Conservation (phyloP, 64 coral and sea anemone genomes). For the Acropora tenuis region DNA sequence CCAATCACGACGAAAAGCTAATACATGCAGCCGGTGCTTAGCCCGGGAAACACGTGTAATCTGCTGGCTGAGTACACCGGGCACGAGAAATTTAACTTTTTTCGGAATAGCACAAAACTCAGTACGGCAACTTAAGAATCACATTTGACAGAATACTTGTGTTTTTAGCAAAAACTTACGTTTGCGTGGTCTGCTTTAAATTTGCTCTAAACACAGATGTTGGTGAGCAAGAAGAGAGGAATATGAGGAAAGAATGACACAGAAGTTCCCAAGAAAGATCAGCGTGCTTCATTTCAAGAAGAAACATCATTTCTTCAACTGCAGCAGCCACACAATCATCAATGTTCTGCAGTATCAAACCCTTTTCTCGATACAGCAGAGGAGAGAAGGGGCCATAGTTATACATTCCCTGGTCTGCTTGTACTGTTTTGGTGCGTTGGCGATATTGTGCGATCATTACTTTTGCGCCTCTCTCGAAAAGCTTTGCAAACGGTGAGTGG, state of each 20-base stretch:
- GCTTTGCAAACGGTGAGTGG: constrained; percentile 85
- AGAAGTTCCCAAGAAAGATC: constrained; percentile 60
- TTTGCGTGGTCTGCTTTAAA: background rate
- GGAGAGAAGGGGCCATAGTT: constrained; percentile 79
- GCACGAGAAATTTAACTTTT: too few species aligned
- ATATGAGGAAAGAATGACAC: constrained; percentile 19
- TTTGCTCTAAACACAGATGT: constrained; percentile 5
- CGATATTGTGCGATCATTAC: constrained; percentile 92
- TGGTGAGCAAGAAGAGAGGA: background rate
- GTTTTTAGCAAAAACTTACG: background rate
- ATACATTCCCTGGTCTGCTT: constrained; percentile 87
- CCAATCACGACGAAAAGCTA: too few species aligned
- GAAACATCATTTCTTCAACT: constrained; percentile 75
- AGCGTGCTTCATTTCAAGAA: constrained; percentile 61
- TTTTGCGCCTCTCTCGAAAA: constrained; percentile 98
- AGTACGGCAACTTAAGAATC: too few species aligned
- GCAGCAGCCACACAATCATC: constrained; percentile 75
- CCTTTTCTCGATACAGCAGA: constrained; percentile 83
- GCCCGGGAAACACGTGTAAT: too few species aligned
- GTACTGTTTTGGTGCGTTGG: constrained; percentile 86
- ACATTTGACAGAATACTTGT: background rate
- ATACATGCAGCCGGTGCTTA: too few species aligned
- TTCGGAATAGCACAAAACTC: too few species aligned
- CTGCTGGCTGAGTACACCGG: too few species aligned
- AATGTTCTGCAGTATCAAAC: constrained; percentile 92